Evolutionary conservation across 2,113 vertebrate genomes (phyloP).

Genomic region (Lepus americanus): DNA sequence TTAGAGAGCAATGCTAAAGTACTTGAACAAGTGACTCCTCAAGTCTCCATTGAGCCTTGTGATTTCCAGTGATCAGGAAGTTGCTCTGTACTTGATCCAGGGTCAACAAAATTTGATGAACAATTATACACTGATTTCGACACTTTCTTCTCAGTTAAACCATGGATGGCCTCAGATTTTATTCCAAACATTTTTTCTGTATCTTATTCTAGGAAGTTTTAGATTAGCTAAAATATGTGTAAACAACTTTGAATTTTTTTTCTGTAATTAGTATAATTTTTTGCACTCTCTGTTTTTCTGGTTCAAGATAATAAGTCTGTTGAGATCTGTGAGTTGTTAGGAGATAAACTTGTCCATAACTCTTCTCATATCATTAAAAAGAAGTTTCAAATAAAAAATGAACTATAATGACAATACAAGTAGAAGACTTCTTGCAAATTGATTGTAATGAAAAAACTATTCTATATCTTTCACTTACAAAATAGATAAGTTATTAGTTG

Average conservation of each 20-base stretch:
- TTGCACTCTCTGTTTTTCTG: constrained; percentile 72
- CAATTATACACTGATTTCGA: constrained; percentile 17
- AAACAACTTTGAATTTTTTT: constrained; percentile 81
- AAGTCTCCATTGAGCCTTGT: not conserved
- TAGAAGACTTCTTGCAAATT: constrained; percentile 16
- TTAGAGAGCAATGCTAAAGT: not conserved
- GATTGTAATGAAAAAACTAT: constrained; percentile 14
- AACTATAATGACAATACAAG: not conserved
- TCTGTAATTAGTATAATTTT: constrained; percentile 79
- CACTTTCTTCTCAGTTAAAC: constrained; percentile 57
- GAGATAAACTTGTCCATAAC: constrained; percentile 11
- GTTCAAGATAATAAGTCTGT: constrained; percentile 65
- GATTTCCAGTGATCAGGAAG: not conserved
- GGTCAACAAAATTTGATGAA: constrained; percentile 50
- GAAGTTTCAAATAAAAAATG: constrained; percentile 49
- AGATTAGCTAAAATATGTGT: constrained; percentile 84
- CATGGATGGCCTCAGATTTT: constrained; percentile 77
- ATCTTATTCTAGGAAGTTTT: constrained; percentile 82
- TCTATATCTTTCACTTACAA: not conserved
- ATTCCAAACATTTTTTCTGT: constrained; percentile 83
- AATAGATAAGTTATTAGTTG: not conserved
- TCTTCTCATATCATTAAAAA: constrained; percentile 42
- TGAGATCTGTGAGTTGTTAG: constrained; percentile 73
- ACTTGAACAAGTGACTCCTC: not conserved
- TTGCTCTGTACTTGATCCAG: not conserved